These are phyloP conservation scores for Rhopilema esculentum DNA, from an alignment of 30 jellyfish, hydroid and myxozoan species.

Conservation along the genomic window DNA sequence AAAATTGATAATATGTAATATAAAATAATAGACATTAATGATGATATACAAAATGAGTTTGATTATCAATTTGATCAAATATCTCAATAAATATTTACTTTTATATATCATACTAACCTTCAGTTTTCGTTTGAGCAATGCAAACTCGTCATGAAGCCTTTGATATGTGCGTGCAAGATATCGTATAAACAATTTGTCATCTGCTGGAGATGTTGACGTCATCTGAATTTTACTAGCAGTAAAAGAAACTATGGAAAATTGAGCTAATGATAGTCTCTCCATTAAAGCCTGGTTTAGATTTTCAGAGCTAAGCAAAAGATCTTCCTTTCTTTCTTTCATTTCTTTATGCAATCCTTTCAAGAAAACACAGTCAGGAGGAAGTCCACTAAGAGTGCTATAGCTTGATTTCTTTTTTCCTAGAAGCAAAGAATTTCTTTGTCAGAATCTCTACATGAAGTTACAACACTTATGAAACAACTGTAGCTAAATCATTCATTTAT, in stretches of 20 bases:
- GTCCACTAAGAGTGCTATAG: constrained; percentile 51
- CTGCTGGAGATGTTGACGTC: constrained; percentile 62
- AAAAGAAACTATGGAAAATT: constrained; percentile 27
- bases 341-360: constrained; percentile 79
- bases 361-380: constrained; percentile 61
- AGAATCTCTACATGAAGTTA: no score
- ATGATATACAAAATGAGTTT: no score
- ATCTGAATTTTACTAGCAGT: background rate
- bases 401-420: constrained; percentile 60
- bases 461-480: background rate
- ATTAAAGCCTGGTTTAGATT: constrained; percentile 88
- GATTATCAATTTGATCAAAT: no score
- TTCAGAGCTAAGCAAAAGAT: constrained; percentile 46
- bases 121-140: constrained; percentile 49
- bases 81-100: no score
- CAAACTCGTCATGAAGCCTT: constrained; percentile 71
- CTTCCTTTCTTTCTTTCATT: constrained; percentile 56
- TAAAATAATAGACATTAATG: no score
- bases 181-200: constrained; percentile 64
- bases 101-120: constrained; percentile 23
- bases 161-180: constrained; percentile 72
- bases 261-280: constrained; percentile 85
- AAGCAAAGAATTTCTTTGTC: no score
- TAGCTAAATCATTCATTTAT: background rate
- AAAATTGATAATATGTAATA: no score